Base-by-base conservation (phyloP, 2,113 vertebrate species). In the Hippocampus zosterae region DNA sequence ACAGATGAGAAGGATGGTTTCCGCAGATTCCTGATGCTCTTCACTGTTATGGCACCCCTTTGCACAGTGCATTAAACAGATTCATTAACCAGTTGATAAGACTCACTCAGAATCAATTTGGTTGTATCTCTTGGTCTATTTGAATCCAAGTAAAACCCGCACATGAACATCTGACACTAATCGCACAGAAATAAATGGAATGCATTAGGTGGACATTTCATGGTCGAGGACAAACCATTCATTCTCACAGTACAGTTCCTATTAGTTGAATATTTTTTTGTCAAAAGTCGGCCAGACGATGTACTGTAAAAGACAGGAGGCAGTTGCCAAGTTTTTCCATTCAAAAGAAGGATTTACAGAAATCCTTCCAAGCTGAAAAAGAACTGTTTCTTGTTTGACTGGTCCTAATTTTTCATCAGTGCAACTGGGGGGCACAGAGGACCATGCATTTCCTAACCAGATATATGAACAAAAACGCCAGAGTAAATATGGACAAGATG, bases 41-140 rank as follows among this genome's bases (percentile, higher is more conserved):
- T 84, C 73, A 53, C 61, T 82, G 76, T 81, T 81, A 80, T 76
- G 72, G 73, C 77, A 71, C n/a, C 80, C 83, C 78, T 70, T 87
- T 80, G 86, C 86, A 90, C 88, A 90, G 76, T 81, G 87, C 92
- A 90, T 92, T 90, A 92, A 89, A 82, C 81, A 56, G 84, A 82
- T 90, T 91, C 87, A 93, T 91, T 92, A 90, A 81, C 82, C 76
- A 84, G 84, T 84, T 82, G 72, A 83, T 84, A 80, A 61, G 72
- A 85, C 87, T 88, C 74, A 62, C 86, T 93, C 83, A 78, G 68
- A 88, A 91, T 90, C 89, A 89, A 91, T 91, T 91, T 87, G 81
- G 77, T 71, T 70, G 74, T 66, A 48, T 78, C 81, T 81, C 76
- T 69, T 70, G 52, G 77, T 72, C 79, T 1, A 77, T 85, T 88